phyloP scores from a whole-genome alignment of 2,113 vertebrate genomes.

The Engystomops pustulosus region DNA sequence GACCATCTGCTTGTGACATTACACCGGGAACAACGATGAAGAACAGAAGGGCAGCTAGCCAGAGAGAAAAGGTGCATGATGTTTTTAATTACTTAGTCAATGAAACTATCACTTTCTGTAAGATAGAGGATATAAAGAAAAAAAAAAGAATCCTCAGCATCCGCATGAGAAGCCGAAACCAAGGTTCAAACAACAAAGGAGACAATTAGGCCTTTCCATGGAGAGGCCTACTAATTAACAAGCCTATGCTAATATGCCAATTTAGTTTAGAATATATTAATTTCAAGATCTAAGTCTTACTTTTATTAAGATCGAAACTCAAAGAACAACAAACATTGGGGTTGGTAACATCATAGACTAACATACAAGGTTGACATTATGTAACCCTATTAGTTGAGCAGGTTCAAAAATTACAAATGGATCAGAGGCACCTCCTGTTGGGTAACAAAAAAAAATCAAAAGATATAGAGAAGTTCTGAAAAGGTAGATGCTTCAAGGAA shows the following conservation, averaged over 20 bases:
- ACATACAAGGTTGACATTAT: background rate
- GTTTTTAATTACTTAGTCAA: slow-evolving; percentile 71
- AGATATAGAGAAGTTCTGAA: too few relatives aligned
- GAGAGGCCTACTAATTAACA: slow-evolving; percentile 62
- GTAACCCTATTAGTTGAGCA: background rate
- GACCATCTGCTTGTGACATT: slow-evolving; percentile 78
- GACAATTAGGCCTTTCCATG: slow-evolving; percentile 54
- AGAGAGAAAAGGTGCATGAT: slow-evolving; percentile 65
- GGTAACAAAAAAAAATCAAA: background rate
- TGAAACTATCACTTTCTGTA: slow-evolving; percentile 62
- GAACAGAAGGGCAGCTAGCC: slow-evolving; percentile 62
- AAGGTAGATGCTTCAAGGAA: too few relatives aligned
- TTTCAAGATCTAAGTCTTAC: background rate
- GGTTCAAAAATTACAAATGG: background rate
- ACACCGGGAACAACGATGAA: slow-evolving; percentile 68
- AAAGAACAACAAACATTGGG: background rate
- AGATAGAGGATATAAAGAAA: slow-evolving; percentile 6
- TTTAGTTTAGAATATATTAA: slow-evolving; percentile 4
- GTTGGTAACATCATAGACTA: background rate
- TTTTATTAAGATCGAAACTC: background rate
- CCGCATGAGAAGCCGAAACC: slow-evolving; percentile 2
- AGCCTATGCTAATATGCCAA: slow-evolving; percentile 54
- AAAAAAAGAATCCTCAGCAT: background rate
- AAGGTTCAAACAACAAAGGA: slow-evolving; percentile 34
- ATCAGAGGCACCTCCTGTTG: background rate